phyloP scores from a whole-genome alignment of 2,797 vertebrate species.

The Macropus fuliginosus region DNA sequence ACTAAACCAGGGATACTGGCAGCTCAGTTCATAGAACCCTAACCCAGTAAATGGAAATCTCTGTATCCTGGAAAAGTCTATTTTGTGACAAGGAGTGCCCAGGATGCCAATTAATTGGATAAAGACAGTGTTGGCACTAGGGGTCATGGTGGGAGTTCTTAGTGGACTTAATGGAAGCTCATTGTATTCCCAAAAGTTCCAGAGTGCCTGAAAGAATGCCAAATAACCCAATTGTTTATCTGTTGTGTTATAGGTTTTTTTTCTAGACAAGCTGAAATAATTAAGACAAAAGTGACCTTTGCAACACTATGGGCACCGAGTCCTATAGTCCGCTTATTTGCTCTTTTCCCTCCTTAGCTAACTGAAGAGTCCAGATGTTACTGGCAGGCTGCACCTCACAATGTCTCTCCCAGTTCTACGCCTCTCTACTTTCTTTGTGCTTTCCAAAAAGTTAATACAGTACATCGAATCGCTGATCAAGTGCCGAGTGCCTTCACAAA shows the following conservation, averaged over 20 bases:
- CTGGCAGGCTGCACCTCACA: slow-evolving; percentile 42
- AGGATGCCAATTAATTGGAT: slow-evolving; percentile 40
- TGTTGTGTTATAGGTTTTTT: neutral
- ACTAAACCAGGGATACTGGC: slow-evolving; percentile 1
- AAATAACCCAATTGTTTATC: neutral
- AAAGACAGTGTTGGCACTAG: neutral
- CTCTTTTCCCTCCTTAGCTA: slow-evolving; percentile 1
- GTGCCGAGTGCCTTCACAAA: slow-evolving; percentile 53
- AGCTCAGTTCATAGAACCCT: slow-evolving; percentile 34
- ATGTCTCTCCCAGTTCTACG: slow-evolving; percentile 11
- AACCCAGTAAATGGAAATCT: slow-evolving; percentile 33
- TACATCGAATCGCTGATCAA: slow-evolving; percentile 31
- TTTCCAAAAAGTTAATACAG: slow-evolving; percentile 53
- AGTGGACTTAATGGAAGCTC: neutral
- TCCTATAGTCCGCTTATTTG: neutral
- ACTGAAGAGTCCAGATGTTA: slow-evolving; percentile 20
- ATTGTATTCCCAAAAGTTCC: slow-evolving; percentile 21
- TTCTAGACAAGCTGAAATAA: slow-evolving; percentile 28
- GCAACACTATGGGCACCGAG: neutral
- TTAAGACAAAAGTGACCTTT: slow-evolving; percentile 38
- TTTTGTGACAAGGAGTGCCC: slow-evolving; percentile 29
- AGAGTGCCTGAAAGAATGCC: slow-evolving; percentile 49
- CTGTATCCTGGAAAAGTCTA: slow-evolving; percentile 44
- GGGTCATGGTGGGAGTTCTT: neutral
- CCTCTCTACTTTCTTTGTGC: slow-evolving; percentile 37